Conservation (phyloP, 2,888 invertebrate species). For the Mythimna albipuncta region DNA sequence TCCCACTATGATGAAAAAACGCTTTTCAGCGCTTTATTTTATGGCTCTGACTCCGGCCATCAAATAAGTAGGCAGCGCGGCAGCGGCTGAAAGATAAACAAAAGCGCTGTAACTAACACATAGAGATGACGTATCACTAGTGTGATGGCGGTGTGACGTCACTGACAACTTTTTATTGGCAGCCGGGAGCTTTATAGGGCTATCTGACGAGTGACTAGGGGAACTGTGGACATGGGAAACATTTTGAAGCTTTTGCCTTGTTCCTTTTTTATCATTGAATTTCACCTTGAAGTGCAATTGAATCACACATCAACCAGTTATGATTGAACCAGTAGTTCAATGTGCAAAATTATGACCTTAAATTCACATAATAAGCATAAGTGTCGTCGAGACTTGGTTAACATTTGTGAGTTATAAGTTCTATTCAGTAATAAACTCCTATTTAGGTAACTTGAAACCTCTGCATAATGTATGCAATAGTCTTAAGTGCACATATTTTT, state of each 20-base stretch:
- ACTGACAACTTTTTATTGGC: slow-evolving; percentile 70
- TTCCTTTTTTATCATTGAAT: too few relatives aligned
- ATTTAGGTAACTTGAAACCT: not conserved
- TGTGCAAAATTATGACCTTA: too few relatives aligned
- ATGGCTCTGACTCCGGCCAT: slow-evolving; percentile 30
- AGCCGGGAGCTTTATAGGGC: slow-evolving; percentile 55
- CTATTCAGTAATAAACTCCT: slow-evolving; percentile 3
- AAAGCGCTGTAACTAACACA: slow-evolving; percentile 54
- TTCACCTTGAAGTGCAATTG: too few relatives aligned
- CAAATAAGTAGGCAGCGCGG: slow-evolving; percentile 47
- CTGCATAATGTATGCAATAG: slow-evolving; percentile 9
- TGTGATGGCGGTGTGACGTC: slow-evolving; percentile 57
- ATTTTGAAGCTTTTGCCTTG: too few relatives aligned
- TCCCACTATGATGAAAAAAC: slow-evolving; percentile 35
- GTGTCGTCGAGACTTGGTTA: not conserved
- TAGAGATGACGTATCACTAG: slow-evolving; percentile 40
- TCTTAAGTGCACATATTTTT: slow-evolving; percentile 24
- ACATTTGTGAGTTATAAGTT: not conserved
- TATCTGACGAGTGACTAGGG: slow-evolving; percentile 15
- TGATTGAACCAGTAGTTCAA: too few relatives aligned
- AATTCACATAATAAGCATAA: too few relatives aligned
- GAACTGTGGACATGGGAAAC: slow-evolving; percentile 7
- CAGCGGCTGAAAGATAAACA: slow-evolving; percentile 47
- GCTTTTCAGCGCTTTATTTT: slow-evolving; percentile 46
- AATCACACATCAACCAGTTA: too few relatives aligned